Evolutionary conservation across 2,888 invertebrate genomes (phyloP), one percentile per base, ranked within the genome.

Genomic region (Lasioglossum zephyrum): DNA sequence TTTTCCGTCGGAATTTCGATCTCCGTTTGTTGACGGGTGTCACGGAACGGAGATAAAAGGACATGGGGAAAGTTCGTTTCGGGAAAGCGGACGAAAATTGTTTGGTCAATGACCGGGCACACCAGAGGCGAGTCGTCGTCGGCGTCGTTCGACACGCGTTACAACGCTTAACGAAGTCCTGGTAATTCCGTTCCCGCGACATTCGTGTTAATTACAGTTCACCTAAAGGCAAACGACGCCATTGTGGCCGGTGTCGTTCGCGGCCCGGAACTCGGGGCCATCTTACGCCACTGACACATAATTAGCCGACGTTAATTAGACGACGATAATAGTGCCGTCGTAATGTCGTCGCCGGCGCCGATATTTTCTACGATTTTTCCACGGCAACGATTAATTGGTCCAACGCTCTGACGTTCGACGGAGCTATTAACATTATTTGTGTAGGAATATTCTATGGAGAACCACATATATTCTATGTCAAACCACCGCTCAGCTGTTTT

Each of bases 221-320:
- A 49, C 75, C n/a, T 26, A 22, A 77, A 49, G 73, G 31, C 60
- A 63, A 76, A 47, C 44, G n/a, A 53, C 69, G 41, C 53, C 78
- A 53, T 77, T 76, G 75, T 44, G 22, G 36, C 41, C 41, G 69
- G 53, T 53, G 75, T 53, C 57, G 73, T 73, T 77, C 44, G 81
- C 72, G 76, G 76, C 44, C 31, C 73, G 39, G 72, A 72, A 41
- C 44, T 44, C 63, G 53, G 26, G 69, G 70, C 60, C 60, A 53
- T 81, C 81, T 86, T 81, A 77, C 26, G 66, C 26, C 44, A 49
- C 81, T 44, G 76, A 76, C 79, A 63, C 78, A 81, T 85, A 86
- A 86, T 86, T 86, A 85, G 66, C 78, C 53, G 66, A 36, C 76
- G 79, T 79, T 86, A 86, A 85, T 86, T 86, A 81, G 78, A 79